Evolutionary conservation across 2,888 invertebrate genomes (phyloP), one percentile per base, ranked within the genome.

Genomic region (Habrosyne pyritoides): DNA sequence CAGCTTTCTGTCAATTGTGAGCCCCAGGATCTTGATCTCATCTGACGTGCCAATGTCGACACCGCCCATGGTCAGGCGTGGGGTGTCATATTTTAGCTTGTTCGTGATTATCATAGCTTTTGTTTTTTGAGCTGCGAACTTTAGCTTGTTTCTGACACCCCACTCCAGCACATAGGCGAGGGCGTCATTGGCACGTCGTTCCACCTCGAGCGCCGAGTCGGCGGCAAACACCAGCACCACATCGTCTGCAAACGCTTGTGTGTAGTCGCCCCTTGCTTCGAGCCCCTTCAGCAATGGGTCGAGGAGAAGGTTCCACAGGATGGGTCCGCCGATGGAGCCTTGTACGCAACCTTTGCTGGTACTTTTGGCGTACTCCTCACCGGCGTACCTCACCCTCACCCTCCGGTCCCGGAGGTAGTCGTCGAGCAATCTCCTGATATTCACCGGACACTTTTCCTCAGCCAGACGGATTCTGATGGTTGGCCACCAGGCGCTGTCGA

Each of bases 331-430:
- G 6, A 59, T 57, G 0, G 66, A 64, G 0, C 62, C 60, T 26
- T 63, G 59, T 0, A 61, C 53, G 36, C 63, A 63, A 0, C 62
- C 64, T 24, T 64, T 64, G 6, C 7, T 46, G 26, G 60, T 61
- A 3, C 3, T 0, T 10, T 10, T 42, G 5, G 12, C 18, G 18
- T 4, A 2, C n/a, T 21, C 21, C n/a, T 12, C n/a, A 1, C 28
- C 21, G 2, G 26, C 59, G 24, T 56, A 59, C 5, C 53, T 18
- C 7, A 60, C 36, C 10, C 10, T 53, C 0, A 60, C 56, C 12
- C 21, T 22, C 18, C 56, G 7, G 14, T 53, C 24, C 0, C 14
- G 10, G 4, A 53, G 26, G 53, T 56, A 53, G 36, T 47, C 33
- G 26, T 36, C 33, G 1, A 47, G 10, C 1, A 21, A 1, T 21